Evolutionary conservation across 2,888 invertebrate genomes (phyloP), one percentile per base, ranked within the genome.

Genomic region (Exephanes ischioxanthus): DNA sequence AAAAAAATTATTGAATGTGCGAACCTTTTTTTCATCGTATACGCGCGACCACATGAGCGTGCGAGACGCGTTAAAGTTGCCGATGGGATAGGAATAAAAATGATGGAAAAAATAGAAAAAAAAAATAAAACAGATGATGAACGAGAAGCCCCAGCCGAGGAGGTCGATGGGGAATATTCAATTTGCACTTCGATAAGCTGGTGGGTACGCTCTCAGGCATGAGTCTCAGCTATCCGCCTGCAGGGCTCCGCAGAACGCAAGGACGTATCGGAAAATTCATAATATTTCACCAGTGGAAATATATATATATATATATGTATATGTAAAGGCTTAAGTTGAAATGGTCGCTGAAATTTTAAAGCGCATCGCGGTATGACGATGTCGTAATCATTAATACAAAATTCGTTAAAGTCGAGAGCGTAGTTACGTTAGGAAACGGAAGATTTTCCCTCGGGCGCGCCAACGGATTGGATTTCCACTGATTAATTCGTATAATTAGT

Each of bases 181-280:
- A 76, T 84, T 84, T 80, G 71, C 70, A 71, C 71, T 66, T 48
- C 71, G 79, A 83, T 79, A 79, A 83, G 63, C 53, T 45, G 37
- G 41, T 48, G 71, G 73, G 53, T 41, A 58, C 55, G 45, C 66
- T 70, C 6, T 63, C 66, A 48, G 75, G 51, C 53, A 66, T 51
- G 66, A 66, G 51, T 51, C 51, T 66, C 16, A 37, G 51, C 66
- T 66, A 63, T 76, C 66, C 48, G 48, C 33, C 53, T 19, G 48
- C 22, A 66, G 33, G 26, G 22, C 41, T 33, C 51, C 11, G 48
- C 51, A 51, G 33, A 33, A 76, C 66, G 63, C 19, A 19, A 37
- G 19, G 33, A 53, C 66, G 16, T 76, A 66, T 66, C 51, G 66
- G 48, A 76, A 75, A 63, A 75, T 19, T 51, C 45, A 33, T 48